A percentile compares a stretch with the other conserved stretches of the same genome.
Evolutionary conservation across 2,888 invertebrate genomes (phyloP).

Genomic region (Asteroscopus sphinx): DNA sequence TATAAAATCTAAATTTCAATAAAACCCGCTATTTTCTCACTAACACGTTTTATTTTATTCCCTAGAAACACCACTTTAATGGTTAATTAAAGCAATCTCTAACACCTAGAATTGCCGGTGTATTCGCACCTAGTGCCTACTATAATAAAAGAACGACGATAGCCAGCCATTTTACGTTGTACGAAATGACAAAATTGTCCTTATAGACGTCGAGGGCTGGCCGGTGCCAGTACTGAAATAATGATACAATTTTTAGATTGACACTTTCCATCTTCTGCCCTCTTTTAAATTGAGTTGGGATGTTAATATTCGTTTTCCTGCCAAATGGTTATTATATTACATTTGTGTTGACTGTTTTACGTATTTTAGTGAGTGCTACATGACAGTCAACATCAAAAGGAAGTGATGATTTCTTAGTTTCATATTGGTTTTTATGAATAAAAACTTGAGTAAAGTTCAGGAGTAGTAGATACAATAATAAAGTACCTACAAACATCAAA

Average conservation of each 20-base stretch:
- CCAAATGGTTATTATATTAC: too few relatives aligned
- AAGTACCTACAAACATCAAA: too few relatives aligned
- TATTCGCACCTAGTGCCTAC: constrained; percentile 10
- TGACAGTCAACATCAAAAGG: too few relatives aligned
- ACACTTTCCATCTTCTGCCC: constrained; percentile 16
- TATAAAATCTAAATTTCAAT: constrained; percentile 3
- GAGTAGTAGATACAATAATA: too few relatives aligned
- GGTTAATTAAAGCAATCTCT: constrained; percentile 25
- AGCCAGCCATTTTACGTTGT: constrained; percentile 4
- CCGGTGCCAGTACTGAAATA: constrained; percentile 1
- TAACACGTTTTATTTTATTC: constrained; percentile 8
- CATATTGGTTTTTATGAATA: too few relatives aligned
- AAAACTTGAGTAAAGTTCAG: too few relatives aligned
- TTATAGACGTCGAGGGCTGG: constrained; percentile 5
- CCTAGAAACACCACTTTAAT: constrained; percentile 21
- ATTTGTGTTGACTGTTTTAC: too few relatives aligned
- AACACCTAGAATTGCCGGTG: constrained; percentile 16
- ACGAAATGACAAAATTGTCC: constrained; percentile 15
- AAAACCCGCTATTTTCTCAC: constrained; percentile 3
- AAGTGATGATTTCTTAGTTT: too few relatives aligned
- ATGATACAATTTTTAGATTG: constrained; percentile 7
- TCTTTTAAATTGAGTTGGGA: constrained; percentile 10
- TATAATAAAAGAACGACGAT: constrained; percentile 13
- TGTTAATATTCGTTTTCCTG: constrained; percentile 7
- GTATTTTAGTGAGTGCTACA: background rate